Base-by-base conservation (phyloP, 2,888 invertebrate genomes). In the Drosophila crucigera region DNA sequence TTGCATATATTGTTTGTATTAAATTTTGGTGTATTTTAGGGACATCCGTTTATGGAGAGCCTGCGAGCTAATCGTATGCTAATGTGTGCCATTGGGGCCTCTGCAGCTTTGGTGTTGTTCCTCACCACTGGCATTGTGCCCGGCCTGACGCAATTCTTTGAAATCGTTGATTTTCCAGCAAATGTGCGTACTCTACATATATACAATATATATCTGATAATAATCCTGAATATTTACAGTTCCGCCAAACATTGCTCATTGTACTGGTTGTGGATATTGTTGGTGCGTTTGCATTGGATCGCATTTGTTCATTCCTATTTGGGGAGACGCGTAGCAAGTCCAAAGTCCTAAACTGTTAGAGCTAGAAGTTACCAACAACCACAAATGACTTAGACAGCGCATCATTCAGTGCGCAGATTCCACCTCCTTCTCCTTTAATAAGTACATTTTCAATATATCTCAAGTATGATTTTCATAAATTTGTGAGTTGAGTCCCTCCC, bases 31-130 rank as follows among this genome's bases (percentile, higher is more conserved):
- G 2, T 14, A 10, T 41, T 63, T 55, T 92, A 99, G 99, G 99
- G 99, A 9, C 97, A 98, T 93, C 99, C 99, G 4, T 99, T 98
- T 92, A 99, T 99, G 99, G 99, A 99, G 93, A 97, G 98, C 91
- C 94, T 99, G 61, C 94, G 94, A 54, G 97, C 98, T 93, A 99
- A 99, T 94, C 97, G 97, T 92, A 96, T 98, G 5, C 94, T 99
- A 78, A 94, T 99, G 90, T 99, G 98, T 94, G 98, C 99, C 91
- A 95, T 99, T 76, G 83, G 97, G 71, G 94, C 96, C 77, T 98
- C 99, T 9, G 96, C 97, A 35, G 95, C 95, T 37, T 95, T 97
- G 25, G 97, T 99, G 63, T 94, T 99, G 66, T 95, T 96, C 49
- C 94, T 99, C 55, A 97, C 98, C 6, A 95, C 97, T 69, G 98